Evolutionary conservation across 2,113 vertebrate species (phyloP), one percentile per base, ranked within the genome.

Genomic region (Dicaeum eximium): DNA sequence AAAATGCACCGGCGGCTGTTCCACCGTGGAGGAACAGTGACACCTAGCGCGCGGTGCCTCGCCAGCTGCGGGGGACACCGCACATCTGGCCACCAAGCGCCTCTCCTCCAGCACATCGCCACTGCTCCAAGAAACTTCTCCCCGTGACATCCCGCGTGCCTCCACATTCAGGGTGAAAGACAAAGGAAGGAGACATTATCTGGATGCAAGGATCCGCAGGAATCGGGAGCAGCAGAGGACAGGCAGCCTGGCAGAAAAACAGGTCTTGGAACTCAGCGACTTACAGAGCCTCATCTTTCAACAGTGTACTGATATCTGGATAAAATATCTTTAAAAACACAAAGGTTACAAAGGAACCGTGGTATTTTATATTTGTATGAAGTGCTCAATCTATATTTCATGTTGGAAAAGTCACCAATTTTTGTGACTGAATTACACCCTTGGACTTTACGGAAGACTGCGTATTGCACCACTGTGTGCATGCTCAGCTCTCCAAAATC

Each of bases 31-130:
- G 86, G 79, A 88, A 91, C 93, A 98, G 95, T 97, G 97, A 96
- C 97, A 98, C 72, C 97, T 98, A 95, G 97, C 61, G 97, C 96
- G 85, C 92, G 84, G 81, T 1, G 42, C 37, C 69, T 18, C 35
- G 6, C 77, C 95, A 88, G 89, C 72, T 80, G 79, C 6, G 5
- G 0, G 2, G 40, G 27, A 54, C 47, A 14, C 50, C 0, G 15
- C 89, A 72, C 92, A 88, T 44, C 95, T 90, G 94, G 95, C 33
- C 44, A 22, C 79, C 82, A 5, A 22, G 10, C 0, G 13, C 65
- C 84, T 15, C 9, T 28, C 67, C 84, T 38, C 72, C 81, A 47
- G 28, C 77, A 1, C 62, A 12, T 1, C 47, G 5, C 42, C 21
- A 6, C 0, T 20, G 61, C 67, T 7, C 64, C 8, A 4, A 7